phyloP scores from a whole-genome alignment of 37 sponge, comb jelly and placozoan species.

The Spongilla lacustris region DNA sequence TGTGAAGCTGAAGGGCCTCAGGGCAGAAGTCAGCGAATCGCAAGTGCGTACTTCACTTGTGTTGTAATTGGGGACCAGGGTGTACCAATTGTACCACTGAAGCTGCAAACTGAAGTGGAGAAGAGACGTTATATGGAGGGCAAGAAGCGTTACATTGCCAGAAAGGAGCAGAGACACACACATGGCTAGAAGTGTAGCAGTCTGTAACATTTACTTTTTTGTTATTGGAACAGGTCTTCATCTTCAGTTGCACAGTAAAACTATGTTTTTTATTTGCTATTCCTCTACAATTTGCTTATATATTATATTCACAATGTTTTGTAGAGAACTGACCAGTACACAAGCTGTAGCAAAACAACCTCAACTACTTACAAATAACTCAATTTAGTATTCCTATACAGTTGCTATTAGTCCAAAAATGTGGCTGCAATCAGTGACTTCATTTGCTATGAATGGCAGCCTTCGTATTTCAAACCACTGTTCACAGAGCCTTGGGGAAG shows the following conservation, averaged over 20 bases:
- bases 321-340: too few species aligned
- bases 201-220: too few species aligned
- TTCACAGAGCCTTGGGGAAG: slow-evolving; percentile 20
- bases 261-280: too few species aligned
- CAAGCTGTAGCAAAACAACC: background rate
- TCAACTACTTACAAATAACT: too few species aligned
- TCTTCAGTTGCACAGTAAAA: too few species aligned
- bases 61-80: slow-evolving; percentile 55
- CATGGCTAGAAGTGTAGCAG: background rate
- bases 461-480: slow-evolving; percentile 37
- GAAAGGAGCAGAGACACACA: slow-evolving; percentile 18
- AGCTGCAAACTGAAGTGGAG: slow-evolving; percentile 53
- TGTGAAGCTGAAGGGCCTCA: slow-evolving; percentile 61
- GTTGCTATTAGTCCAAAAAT: background rate
- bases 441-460: slow-evolving; percentile 16
- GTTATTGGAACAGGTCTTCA: too few species aligned
- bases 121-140: slow-evolving; percentile 52
- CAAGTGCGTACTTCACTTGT: slow-evolving; percentile 87
- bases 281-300: too few species aligned
- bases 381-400: background rate
- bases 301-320: too few species aligned
- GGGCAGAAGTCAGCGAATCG: slow-evolving; percentile 38
- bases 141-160: slow-evolving; percentile 50
- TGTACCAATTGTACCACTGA: slow-evolving; percentile 54
- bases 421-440: background rate